phyloP scores from a whole-genome alignment of 2,113 vertebrate species.

The Trogon melanurus region DNA sequence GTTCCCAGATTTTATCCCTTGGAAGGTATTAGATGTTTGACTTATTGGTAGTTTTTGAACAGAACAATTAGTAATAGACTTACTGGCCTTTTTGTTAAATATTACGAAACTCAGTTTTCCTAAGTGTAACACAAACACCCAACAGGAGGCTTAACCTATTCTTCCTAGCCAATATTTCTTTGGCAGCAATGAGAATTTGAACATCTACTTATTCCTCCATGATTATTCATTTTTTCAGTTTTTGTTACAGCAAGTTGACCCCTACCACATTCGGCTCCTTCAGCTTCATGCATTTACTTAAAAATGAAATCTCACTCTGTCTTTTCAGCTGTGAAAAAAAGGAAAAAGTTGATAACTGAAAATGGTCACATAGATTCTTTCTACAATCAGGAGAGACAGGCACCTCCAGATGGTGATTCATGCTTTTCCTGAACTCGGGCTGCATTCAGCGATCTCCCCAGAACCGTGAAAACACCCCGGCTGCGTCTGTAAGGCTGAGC shows the following conservation, averaged over 20 bases:
- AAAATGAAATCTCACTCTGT: background rate
- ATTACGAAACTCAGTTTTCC: background rate
- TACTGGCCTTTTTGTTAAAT: background rate
- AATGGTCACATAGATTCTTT: background rate
- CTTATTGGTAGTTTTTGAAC: background rate
- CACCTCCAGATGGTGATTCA: background rate
- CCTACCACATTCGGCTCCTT: background rate
- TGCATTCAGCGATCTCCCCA: background rate
- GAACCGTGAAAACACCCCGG: background rate
- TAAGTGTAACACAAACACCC: background rate
- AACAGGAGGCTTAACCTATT: background rate
- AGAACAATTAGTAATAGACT: background rate
- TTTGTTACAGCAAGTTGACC: conserved; percentile 1
- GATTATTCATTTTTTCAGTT: background rate
- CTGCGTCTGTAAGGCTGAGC: background rate
- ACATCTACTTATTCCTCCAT: background rate
- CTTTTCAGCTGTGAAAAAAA: background rate
- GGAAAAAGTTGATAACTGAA: background rate
- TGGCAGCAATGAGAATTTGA: background rate
- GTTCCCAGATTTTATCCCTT: background rate
- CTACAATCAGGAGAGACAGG: background rate
- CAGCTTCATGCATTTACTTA: background rate
- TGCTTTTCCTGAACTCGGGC: background rate
- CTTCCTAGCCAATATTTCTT: background rate
- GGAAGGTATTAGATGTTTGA: background rate